Evolutionary conservation across 2,113 vertebrate species (phyloP).

Genomic region (Prolemur simus): DNA sequence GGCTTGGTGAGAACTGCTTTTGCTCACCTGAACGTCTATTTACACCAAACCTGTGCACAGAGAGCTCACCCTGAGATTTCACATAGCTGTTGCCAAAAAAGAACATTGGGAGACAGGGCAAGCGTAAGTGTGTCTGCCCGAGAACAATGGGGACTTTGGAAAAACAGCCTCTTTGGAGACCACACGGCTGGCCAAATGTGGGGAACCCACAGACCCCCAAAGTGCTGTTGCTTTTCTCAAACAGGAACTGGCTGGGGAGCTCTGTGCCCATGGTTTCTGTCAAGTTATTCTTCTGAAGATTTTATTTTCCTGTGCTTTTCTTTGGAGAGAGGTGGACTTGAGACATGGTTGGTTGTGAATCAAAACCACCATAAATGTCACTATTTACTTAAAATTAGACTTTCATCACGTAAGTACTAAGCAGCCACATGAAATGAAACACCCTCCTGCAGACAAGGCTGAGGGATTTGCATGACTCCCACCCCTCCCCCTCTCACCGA

Average conservation of each 20-base stretch:
- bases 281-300: not conserved
- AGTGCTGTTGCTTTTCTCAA: not conserved
- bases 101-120: not conserved
- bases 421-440: slow-evolving; percentile 41
- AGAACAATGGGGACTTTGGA: not conserved
- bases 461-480: not conserved
- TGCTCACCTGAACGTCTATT: not conserved
- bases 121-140: not conserved
- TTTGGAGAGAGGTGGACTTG: not conserved
- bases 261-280: not conserved
- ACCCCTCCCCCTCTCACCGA: not conserved
- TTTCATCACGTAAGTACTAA: slow-evolving; percentile 28
- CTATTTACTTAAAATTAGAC: slow-evolving; percentile 52
- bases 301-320: slow-evolving; percentile 24
- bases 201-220: not conserved
- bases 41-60: not conserved
- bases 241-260: not conserved
- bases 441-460: not conserved
- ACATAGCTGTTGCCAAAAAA: not conserved
- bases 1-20: not conserved
- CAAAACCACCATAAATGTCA: slow-evolving; percentile 23
- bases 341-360: not conserved
- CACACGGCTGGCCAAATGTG: not conserved
- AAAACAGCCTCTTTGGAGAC: not conserved
- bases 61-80: not conserved